Evolutionary conservation across 2,113 vertebrate genomes (phyloP).

Genomic region (Trachemys scripta): DNA sequence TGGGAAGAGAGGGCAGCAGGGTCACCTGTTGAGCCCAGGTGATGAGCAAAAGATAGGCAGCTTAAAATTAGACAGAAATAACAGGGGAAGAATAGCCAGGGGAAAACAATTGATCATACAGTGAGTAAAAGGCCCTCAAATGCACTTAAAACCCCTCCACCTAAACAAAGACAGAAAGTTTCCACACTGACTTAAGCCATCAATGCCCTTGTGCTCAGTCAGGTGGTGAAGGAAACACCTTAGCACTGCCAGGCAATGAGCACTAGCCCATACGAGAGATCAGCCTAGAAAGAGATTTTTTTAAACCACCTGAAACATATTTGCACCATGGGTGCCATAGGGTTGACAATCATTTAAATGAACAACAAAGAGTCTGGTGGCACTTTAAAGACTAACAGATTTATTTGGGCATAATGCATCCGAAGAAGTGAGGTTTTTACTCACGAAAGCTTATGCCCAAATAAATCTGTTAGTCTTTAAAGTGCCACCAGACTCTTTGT

Average conservation of each 20-base stretch:
- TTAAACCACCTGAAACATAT: not conserved
- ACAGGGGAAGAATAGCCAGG: not conserved
- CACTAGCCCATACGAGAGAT: not conserved
- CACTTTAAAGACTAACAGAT: too few relatives aligned
- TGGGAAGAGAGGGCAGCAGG: not conserved
- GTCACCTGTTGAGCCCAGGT: not conserved
- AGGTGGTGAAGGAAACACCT: not conserved
- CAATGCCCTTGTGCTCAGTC: not conserved
- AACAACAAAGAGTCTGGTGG: too few relatives aligned
- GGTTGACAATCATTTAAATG: not conserved
- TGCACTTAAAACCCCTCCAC: not conserved
- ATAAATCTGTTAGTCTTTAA: too few relatives aligned
- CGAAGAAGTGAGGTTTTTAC: too few relatives aligned
- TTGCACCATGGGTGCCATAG: not conserved
- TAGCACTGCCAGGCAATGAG: not conserved
- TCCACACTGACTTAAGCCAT: not conserved
- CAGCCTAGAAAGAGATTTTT: not conserved
- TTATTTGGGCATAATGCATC: too few relatives aligned
- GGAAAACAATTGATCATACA: not conserved
- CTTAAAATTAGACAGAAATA: not conserved
- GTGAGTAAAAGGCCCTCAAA: not conserved
- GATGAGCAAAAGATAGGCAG: not conserved
- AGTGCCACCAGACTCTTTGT: too few relatives aligned
- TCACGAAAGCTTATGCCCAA: too few relatives aligned
- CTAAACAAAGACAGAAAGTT: not conserved